Conservation (phyloP, 2,113 vertebrate species). For the Gadus macrocephalus region DNA sequence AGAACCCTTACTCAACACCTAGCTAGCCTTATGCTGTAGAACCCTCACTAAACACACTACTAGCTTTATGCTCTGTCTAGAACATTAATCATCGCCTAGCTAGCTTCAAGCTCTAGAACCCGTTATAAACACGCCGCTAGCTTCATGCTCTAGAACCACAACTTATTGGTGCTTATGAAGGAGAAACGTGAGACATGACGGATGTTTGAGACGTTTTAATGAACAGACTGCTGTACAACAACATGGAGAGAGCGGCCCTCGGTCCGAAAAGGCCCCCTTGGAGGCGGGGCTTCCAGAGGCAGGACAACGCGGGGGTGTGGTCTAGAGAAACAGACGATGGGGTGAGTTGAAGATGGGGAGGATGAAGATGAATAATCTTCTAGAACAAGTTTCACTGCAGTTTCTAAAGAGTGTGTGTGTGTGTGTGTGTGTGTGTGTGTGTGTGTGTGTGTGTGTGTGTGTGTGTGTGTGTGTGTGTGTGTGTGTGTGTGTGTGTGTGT, state of each 20-base stretch:
- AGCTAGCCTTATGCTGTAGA: too few species aligned
- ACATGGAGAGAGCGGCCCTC: conserved; percentile 23
- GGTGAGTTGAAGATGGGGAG: neutral
- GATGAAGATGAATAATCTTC: neutral
- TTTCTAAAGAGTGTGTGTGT: neutral
- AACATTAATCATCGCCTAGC: too few species aligned
- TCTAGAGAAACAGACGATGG: too few species aligned
- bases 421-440: conserved; percentile 15
- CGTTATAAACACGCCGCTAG: neutral
- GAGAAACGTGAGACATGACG: conserved; percentile 27
- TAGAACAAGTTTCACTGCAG: conserved; percentile 5
- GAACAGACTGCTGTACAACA: conserved; percentile 33
- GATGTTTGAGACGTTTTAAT: conserved; percentile 47
- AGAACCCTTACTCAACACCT: too few species aligned
- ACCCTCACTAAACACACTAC: too few species aligned
- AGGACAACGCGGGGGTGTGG: neutral
- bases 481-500: conserved; percentile 25
- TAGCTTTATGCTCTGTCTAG: too few species aligned
- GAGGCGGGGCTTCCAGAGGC: conserved; percentile 25
- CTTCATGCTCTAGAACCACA: neutral
- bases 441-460: conserved; percentile 6
- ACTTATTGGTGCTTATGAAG: conserved; percentile 8
- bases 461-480: conserved; percentile 10
- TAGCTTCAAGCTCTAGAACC: too few species aligned
- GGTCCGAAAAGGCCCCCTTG: neutral